Evolutionary conservation across 1,140 invertebrate species (phyloP).

Genomic region (Chelonus insularis): DNA sequence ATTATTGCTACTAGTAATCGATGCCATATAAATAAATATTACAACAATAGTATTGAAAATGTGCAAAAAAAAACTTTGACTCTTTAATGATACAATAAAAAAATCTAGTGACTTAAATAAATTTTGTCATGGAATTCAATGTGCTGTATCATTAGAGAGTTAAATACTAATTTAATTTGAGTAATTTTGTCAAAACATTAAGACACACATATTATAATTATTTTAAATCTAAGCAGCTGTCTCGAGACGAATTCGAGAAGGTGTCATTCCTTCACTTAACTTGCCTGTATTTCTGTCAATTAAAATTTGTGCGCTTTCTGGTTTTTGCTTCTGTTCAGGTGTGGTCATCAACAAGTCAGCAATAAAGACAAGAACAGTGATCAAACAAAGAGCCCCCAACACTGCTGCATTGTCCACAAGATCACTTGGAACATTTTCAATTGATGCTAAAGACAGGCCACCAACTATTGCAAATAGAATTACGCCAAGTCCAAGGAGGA

Average conservation of each 20-base stretch:
- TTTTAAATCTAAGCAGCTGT: slow-evolving; percentile 17
- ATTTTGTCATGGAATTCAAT: too few relatives aligned
- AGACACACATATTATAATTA: not conserved
- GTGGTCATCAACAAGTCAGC: slow-evolving; percentile 60
- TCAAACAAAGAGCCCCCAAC: slow-evolving; percentile 68
- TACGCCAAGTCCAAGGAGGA: slow-evolving; percentile 69
- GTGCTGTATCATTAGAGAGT: too few relatives aligned
- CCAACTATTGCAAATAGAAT: slow-evolving; percentile 70
- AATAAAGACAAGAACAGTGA: slow-evolving; percentile 70
- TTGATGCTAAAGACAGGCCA: slow-evolving; percentile 68
- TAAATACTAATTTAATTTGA: too few relatives aligned
- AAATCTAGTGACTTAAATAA: too few relatives aligned
- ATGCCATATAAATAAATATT: too few relatives aligned
- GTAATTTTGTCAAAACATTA: too few relatives aligned
- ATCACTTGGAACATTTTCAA: slow-evolving; percentile 69
- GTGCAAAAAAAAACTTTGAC: too few relatives aligned
- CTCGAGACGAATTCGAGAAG: slow-evolving; percentile 22
- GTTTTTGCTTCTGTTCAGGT: slow-evolving; percentile 41
- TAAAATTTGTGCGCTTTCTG: slow-evolving; percentile 39
- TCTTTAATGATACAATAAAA: too few relatives aligned
- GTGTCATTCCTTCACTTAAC: slow-evolving; percentile 15
- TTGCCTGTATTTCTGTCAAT: slow-evolving; percentile 47
- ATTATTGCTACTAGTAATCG: too few relatives aligned
- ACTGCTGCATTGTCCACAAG: slow-evolving; percentile 72
- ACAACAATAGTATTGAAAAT: too few relatives aligned